Evolutionary conservation across 1,140 invertebrate genomes (phyloP).

Genomic region (Lithobius niger): DNA sequence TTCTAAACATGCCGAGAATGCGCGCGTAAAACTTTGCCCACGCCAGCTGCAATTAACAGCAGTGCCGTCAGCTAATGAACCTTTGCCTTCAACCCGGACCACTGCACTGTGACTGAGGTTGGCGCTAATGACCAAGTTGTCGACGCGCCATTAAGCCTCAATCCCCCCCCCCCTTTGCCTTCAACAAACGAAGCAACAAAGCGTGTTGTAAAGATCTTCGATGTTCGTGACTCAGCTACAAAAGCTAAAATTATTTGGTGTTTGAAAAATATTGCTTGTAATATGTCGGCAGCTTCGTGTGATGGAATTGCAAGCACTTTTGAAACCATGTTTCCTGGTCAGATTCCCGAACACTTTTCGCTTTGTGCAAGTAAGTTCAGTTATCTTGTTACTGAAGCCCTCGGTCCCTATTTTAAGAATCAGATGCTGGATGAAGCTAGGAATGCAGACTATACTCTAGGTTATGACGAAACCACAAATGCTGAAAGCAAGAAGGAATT

Average conservation of each 20-base stretch:
- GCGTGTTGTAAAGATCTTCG: background rate
- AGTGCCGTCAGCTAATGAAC: too few relatives aligned
- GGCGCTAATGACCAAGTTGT: too few relatives aligned
- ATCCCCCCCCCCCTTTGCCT: too few relatives aligned
- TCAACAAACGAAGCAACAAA: background rate
- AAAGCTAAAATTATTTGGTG: background rate
- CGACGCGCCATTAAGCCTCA: too few relatives aligned
- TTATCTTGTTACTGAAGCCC: conserved; percentile 19
- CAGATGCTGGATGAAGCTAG: conserved; percentile 13
- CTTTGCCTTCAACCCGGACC: too few relatives aligned
- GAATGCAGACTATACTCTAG: conserved; percentile 12
- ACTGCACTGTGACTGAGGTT: too few relatives aligned
- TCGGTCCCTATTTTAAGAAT: conserved; percentile 18
- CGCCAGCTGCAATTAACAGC: too few relatives aligned
- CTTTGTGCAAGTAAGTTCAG: conserved; percentile 12
- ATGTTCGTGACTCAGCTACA: background rate
- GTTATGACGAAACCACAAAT: conserved; percentile 21
- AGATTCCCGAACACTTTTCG: conserved; percentile 1
- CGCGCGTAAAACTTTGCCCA: too few relatives aligned
- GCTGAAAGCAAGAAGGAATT: conserved; percentile 15
- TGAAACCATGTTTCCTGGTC: conserved; percentile 2
- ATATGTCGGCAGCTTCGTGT: conserved; percentile 2
- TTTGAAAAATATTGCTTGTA: conserved; percentile 1
- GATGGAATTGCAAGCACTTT: background rate
- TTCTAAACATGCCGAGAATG: too few relatives aligned